These are phyloP conservation scores for Oreamnos americanus DNA, from an alignment of 2,113 vertebrate species.

Conservation along the genomic window DNA sequence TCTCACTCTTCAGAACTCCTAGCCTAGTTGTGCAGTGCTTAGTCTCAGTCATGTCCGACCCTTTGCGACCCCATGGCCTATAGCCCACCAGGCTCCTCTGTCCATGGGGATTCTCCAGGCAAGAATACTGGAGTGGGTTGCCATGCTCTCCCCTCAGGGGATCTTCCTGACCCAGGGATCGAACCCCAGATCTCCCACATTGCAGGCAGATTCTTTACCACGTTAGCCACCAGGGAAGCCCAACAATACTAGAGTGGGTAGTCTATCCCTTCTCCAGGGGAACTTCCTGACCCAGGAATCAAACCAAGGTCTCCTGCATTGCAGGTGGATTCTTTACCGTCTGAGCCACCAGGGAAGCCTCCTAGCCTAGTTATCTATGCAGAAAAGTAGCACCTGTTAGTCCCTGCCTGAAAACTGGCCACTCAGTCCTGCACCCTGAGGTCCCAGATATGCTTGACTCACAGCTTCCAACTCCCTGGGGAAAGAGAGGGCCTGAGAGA, in stretches of 20 bases:
- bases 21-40: background rate
- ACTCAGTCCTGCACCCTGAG: background rate
- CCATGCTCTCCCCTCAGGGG: background rate
- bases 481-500: background rate
- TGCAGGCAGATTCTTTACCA: background rate
- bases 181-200: background rate
- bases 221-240: background rate
- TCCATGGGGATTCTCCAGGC: background rate
- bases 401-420: background rate
- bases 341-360: background rate
- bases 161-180: background rate
- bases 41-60: fast-evolving
- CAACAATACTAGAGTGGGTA: background rate
- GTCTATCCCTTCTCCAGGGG: background rate
- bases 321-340: background rate
- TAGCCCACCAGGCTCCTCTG: background rate
- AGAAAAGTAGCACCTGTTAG: background rate
- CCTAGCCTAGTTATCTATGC: background rate
- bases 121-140: background rate
- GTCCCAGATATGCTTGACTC: background rate
- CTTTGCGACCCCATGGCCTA: background rate
- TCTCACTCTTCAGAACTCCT: background rate
- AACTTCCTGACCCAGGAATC: background rate
- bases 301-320: background rate
- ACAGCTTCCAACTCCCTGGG: background rate